These are phyloP conservation scores for Pseudochirops corinnae DNA, from an alignment of 2,797 vertebrate genomes.

Conservation along the genomic window DNA sequence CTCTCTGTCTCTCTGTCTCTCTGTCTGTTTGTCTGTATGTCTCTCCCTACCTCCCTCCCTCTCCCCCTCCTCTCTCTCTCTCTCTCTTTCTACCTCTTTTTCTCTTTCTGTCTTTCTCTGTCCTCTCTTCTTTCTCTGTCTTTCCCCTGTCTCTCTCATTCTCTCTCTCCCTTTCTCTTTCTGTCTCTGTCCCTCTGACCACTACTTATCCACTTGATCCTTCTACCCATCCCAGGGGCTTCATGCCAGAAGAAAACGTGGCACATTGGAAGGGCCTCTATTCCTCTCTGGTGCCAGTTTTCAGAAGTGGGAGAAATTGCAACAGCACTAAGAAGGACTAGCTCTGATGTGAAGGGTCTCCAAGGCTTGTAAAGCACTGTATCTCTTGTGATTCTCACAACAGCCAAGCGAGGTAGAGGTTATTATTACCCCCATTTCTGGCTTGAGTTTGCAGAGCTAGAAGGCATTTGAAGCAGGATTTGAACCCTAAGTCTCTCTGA, in stretches of 20 bases:
- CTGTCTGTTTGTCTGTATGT: not conserved
- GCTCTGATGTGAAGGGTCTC: not conserved
- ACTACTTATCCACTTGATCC: not conserved
- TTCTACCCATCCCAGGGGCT: not conserved
- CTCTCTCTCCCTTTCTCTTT: not conserved
- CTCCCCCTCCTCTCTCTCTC: not conserved
- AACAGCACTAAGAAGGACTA: not conserved
- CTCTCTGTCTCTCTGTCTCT: not conserved
- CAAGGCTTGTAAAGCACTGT: not conserved
- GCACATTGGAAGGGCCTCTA: not conserved
- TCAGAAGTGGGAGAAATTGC: not conserved
- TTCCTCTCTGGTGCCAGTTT: not conserved
- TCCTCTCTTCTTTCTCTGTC: not conserved
- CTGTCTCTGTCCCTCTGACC: not conserved
- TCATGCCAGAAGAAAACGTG: not conserved
- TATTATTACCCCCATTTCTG: not conserved
- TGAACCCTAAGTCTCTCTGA: not conserved
- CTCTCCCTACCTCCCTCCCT: not conserved
- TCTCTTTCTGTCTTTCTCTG: not conserved
- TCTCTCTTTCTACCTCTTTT: not conserved
- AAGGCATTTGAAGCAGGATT: not conserved
- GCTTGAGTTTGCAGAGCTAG: not conserved
- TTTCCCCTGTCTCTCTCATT: no score
- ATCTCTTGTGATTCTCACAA: not conserved
- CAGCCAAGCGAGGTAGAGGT: fast-evolving